Evolutionary conservation across 1,140 invertebrate species (phyloP), one percentile per base, ranked within the genome.

Genomic region (Campodea augens): DNA sequence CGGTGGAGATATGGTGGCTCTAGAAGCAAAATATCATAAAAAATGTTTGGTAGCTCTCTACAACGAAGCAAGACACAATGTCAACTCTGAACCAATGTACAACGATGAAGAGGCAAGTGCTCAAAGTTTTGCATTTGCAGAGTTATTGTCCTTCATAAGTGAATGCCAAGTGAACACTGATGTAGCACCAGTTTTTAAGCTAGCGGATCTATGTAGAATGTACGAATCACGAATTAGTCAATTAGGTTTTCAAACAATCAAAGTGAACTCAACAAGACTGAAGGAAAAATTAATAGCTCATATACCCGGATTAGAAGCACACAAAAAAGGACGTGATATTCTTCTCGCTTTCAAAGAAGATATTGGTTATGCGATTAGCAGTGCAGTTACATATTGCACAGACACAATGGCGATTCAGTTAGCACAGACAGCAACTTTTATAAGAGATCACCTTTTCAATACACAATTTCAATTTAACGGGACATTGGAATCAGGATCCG

Each of bases 371-470:
- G 39, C 39, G 13, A 21, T 41, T 24, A n/a, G 22, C 39, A n/a
- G n/a, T 20, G 19, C 22, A n/a, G n/a, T 20, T 41, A 21, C 22
- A 20, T 21, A 22, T 21, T n/a, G 18, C 15, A 41, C 39, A 19
- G 13, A 19, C n/a, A 41, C 18, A 18, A 19, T 3, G 39, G 39
- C 18, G n/a, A 24, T 41, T 18, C 22, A 18, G 18, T 24, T 41
- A 5, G 19, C 39, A n/a, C 15, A 22, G 22, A 22, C 19, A 21
- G 39, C 39, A 41, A n/a, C 5, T 21, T 20, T 41, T 21, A 18
- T 41, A 20, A 20, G 39, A n/a, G n/a, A 18, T n/a, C 19, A 41
- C 22, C 15, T 41, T 41, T 41, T 41, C 22, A 41, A 41, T 20
- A 18, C 36, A 18, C 18, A 18, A 18, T n/a, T n/a, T 19, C 15